These are phyloP conservation scores for Marcusenius ussheri DNA, from an alignment of 2,113 vertebrate genomes.

Conservation along the genomic window DNA sequence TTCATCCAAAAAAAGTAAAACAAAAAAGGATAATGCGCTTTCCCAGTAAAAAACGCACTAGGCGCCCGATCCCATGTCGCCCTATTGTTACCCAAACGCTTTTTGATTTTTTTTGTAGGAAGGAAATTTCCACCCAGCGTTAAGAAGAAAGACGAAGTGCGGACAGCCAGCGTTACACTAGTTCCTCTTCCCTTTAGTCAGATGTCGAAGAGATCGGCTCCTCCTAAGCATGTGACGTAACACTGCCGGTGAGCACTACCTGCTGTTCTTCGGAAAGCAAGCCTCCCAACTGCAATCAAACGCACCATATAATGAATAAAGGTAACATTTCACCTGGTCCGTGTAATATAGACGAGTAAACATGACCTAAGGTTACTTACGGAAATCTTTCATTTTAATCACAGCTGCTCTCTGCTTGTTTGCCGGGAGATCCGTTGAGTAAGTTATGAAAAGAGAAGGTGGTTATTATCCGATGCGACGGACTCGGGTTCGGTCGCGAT, in stretches of 20 bases:
- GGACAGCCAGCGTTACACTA: neutral
- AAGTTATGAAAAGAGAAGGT: neutral
- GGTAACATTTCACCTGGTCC: neutral
- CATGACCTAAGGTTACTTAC: neutral
- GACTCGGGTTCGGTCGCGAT: neutral
- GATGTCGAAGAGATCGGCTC: neutral
- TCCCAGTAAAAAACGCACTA: neutral
- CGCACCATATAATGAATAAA: neutral
- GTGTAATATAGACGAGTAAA: neutral
- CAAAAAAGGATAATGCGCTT: neutral
- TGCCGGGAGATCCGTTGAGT: neutral
- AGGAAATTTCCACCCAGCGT: neutral
- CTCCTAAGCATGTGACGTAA: constrained; percentile 1
- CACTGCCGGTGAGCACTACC: neutral
- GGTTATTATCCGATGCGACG: neutral
- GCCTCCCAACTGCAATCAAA: neutral
- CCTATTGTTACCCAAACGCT: neutral
- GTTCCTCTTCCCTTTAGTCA: constrained; percentile 2
- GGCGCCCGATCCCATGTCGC: neutral
- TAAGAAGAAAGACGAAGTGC: neutral
- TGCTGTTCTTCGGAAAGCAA: neutral
- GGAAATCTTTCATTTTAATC: neutral
- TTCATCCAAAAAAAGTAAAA: neutral
- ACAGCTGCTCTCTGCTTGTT: neutral
- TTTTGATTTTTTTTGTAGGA: neutral